Base-by-base conservation (phyloP, 2,113 vertebrate genomes). In the Rhea pennata region DNA sequence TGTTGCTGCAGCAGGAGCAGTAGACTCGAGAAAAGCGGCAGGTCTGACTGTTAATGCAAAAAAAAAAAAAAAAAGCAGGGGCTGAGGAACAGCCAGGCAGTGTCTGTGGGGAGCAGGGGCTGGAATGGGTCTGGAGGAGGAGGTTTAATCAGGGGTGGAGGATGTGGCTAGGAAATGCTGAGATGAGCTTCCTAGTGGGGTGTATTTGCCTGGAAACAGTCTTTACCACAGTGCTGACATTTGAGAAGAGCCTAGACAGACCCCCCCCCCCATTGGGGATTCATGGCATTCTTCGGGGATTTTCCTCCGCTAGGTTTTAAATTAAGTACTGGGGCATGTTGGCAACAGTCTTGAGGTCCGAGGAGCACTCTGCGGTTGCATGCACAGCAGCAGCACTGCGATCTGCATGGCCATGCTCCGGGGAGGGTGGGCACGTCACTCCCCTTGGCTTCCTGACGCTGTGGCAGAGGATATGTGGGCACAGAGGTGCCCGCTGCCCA, bases 241-340 rank as follows among this genome's bases (percentile, higher is more conserved):
- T n/a, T 40, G 58, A 48, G 79, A 82, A 79, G 51, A 83, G 58
- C 44, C 58, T 26, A 16, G 44, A 19, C 15, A 40, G 67, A 92
- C 39, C 26, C 40, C 36, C 36, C 36, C 36, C 36, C 36, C 17
- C 64, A 8, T 6, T 16, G n/a, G 3, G 40, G 42, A 83, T 36
- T 29, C 0, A 1, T n/a, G 79, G 36, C 77, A 33, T 22, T 21
- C 0, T 0, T 26, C 13, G 0, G 42, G 40, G 29, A 42, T 40
- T 87, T 44, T 73, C 15, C 26, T 50, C 15, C 29, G 58, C 29
- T 64, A 31, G 26, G 54, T 58, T 76, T 67, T 17, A 61, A 50
- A 53, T 76, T 71, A 70, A 84, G 39, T 72, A 69, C 72, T 0
- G 0, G 75, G 70, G 67, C 20, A 53, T 15, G 9, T 1, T 42